A percentile compares a stretch with the other conserved stretches of the same genome.
Conservation (phyloP, 2,888 invertebrate species). For the Hecatera dysodea region DNA sequence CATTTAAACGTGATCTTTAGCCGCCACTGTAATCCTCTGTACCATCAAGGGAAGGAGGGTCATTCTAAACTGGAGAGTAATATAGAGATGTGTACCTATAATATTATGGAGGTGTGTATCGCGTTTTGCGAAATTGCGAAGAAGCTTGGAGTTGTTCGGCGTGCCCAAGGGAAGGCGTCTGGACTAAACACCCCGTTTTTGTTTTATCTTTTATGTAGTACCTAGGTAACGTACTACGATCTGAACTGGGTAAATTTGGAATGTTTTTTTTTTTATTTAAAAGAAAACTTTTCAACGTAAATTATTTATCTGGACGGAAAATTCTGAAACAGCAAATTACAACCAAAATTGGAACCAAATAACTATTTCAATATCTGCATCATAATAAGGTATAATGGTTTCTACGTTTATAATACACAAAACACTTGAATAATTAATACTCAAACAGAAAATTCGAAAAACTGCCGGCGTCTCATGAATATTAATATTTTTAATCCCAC, state of each 20-base stretch:
- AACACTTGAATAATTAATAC: conserved; percentile 9
- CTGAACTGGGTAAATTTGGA: conserved; percentile 44
- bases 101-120: conserved; percentile 80
- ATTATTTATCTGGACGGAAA: not conserved
- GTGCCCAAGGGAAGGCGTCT: conserved; percentile 85
- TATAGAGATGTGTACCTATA: conserved; percentile 75
- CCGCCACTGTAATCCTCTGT: conserved; percentile 66
- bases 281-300: conserved; percentile 9
- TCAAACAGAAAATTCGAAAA: conserved; percentile 13
- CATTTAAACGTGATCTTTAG: conserved; percentile 75
- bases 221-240: conserved; percentile 68
- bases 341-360: not conserved
- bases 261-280: conserved; percentile 40
- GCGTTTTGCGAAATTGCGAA: conserved; percentile 88
- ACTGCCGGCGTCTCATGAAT: conserved; percentile 36
- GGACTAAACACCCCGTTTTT: conserved; percentile 85
- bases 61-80: conserved; percentile 75
- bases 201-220: conserved; percentile 75
- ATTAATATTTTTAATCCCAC: conserved; percentile 37
- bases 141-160: conserved; percentile 78
- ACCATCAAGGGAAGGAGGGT: conserved; percentile 69
- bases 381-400: not conserved
- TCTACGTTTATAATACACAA: not conserved
- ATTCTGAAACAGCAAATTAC: not conserved
- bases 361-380: not conserved